Conservation (phyloP, 2,888 invertebrate species). For the Drosophila austrosaltans region DNA sequence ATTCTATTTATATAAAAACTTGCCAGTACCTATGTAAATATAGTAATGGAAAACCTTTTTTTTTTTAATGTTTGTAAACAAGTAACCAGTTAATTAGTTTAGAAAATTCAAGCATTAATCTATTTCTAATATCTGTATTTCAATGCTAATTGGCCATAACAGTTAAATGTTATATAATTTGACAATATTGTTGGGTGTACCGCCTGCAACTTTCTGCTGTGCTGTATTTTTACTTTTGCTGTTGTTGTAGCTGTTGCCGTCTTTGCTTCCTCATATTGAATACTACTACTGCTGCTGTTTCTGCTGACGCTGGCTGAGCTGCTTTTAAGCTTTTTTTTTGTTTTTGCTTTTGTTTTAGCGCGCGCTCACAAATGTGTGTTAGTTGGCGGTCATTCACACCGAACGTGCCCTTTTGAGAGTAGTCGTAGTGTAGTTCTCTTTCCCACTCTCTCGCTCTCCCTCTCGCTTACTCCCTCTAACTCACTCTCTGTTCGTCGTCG, state of each 20-base stretch:
- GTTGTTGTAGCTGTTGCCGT: conserved; percentile 43
- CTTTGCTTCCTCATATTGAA: conserved; percentile 56
- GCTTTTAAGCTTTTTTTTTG: conserved; percentile 36
- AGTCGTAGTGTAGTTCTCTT: conserved; percentile 43
- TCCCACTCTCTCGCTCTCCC: conserved; percentile 38
- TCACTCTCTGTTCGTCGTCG: conserved; percentile 14
- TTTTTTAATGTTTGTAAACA: too few species aligned
- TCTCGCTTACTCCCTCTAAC: conserved; percentile 18
- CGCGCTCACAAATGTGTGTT: conserved; percentile 81
- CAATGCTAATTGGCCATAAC: not conserved
- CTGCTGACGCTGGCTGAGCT: conserved; percentile 47
- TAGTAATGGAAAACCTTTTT: too few species aligned
- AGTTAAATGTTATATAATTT: conserved; percentile 19
- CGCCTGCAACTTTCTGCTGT: conserved; percentile 52
- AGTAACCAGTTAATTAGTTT: too few species aligned
- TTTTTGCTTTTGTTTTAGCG: conserved; percentile 65
- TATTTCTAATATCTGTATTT: too few species aligned
- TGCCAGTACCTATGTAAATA: too few species aligned
- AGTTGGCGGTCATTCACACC: conserved; percentile 82
- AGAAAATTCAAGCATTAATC: too few species aligned
- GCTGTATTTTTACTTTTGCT: conserved; percentile 70
- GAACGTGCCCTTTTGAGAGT: conserved; percentile 81
- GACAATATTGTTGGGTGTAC: conserved; percentile 62
- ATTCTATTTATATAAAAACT: too few species aligned
- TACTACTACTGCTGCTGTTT: conserved; percentile 4